A percentile compares a stretch with the other conserved stretches of the same genome.
Evolutionary conservation across 1,140 invertebrate genomes (phyloP).

Genomic region (Tetranychus cinnabarinus): DNA sequence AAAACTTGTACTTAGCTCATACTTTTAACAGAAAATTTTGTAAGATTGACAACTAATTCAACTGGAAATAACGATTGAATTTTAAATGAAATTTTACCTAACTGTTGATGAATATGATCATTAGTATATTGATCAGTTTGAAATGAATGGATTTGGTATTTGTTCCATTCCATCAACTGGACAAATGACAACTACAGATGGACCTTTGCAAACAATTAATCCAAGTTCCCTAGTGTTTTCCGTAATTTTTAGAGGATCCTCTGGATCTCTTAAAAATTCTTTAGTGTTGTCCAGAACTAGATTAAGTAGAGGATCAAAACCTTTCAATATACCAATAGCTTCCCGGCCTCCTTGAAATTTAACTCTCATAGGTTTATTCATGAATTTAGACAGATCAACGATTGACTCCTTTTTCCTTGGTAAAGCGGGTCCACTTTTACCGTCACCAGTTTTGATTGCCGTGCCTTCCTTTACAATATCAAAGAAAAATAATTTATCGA

Average conservation of each 20-base stretch:
- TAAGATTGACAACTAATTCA: too few species aligned
- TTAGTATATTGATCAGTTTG: not conserved
- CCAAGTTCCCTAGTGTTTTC: slow-evolving; percentile 81
- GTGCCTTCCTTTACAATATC: too few species aligned
- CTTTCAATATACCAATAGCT: slow-evolving; percentile 85
- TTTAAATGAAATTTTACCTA: too few species aligned
- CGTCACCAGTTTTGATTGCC: too few species aligned
- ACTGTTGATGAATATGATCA: too few species aligned
- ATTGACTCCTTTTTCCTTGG: slow-evolving; percentile 74
- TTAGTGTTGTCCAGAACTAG: slow-evolving; percentile 88
- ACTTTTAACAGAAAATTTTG: too few species aligned
- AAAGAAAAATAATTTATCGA: too few species aligned
- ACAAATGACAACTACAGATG: slow-evolving; percentile 84
- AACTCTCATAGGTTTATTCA: slow-evolving; percentile 89
- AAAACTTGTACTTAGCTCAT: too few species aligned
- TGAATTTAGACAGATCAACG: slow-evolving; percentile 80
- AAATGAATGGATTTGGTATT: slow-evolving; percentile 89
- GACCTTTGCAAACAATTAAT: slow-evolving; percentile 87
- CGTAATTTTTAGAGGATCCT: slow-evolving; percentile 86
- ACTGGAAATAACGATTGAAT: too few species aligned
- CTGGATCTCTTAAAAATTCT: slow-evolving; percentile 39
- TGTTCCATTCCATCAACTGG: slow-evolving; percentile 94
- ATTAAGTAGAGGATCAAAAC: slow-evolving; percentile 88
- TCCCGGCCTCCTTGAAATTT: slow-evolving; percentile 96
- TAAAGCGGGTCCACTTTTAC: too few species aligned